These are phyloP conservation scores for Struthidea cinerea DNA, from an alignment of 2,113 vertebrate species.

Conservation along the genomic window DNA sequence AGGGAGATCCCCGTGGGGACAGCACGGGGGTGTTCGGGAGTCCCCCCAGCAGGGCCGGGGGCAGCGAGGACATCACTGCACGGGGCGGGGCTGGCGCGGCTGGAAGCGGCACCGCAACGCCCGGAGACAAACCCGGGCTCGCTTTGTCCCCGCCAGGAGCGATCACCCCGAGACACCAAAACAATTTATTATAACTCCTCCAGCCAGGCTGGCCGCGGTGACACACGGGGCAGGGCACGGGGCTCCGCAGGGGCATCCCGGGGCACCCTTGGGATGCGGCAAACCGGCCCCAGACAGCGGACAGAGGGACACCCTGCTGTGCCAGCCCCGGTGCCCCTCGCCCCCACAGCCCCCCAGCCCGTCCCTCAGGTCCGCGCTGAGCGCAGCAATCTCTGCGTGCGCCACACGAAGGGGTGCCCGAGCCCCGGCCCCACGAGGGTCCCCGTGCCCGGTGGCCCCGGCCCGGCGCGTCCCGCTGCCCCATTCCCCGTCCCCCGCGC, in stretches of 20 bases:
- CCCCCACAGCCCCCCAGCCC: accelerated
- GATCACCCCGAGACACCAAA: not conserved
- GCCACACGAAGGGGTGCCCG: accelerated
- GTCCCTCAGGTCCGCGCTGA: accelerated
- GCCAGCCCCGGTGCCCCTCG: not conserved
- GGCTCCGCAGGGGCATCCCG: accelerated
- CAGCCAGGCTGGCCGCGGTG: not conserved
- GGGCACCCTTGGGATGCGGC: accelerated
- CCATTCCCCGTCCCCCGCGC: not conserved
- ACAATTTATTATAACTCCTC: accelerated
- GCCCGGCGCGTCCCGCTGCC: not conserved
- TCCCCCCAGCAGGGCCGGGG: not conserved
- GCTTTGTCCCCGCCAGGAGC: not conserved
- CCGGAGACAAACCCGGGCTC: not conserved
- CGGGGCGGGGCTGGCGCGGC: not conserved
- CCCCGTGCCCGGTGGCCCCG: not conserved
- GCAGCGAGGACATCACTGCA: not conserved
- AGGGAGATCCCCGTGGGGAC: not conserved
- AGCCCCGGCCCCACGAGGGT: not conserved
- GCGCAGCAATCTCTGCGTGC: accelerated
- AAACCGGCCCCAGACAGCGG: accelerated
- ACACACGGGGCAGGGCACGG: too few relatives aligned
- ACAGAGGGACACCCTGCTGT: not conserved
- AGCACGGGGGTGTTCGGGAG: not conserved
- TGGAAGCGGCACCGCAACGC: accelerated